phyloP scores from a whole-genome alignment of 2,888 invertebrate species.

The Artemia sinica region DNA sequence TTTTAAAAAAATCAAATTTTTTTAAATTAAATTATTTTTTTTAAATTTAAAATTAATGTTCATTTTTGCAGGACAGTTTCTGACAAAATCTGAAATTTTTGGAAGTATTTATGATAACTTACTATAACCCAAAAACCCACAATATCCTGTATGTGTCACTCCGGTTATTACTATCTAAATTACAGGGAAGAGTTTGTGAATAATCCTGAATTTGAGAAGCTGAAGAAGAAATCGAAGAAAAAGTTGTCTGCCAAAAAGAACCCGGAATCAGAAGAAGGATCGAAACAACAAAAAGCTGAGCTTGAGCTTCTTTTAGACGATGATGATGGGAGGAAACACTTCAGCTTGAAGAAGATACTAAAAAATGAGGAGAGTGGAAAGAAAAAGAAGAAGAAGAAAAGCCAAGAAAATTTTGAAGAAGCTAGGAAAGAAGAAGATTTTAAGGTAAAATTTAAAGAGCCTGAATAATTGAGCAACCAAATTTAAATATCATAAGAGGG shows the following conservation, averaged over 20 bases:
- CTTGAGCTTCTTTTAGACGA: conserved; percentile 49
- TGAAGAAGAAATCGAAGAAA: conserved; percentile 39
- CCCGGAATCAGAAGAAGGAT: conserved; percentile 31
- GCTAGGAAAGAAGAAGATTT: conserved; percentile 39
- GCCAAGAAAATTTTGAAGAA: conserved; percentile 35
- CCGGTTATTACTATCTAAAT: background rate
- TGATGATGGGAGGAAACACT: conserved; percentile 50
- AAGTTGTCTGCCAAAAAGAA: conserved; percentile 28
- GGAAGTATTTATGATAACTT: too few relatives aligned
- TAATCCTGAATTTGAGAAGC: conserved; percentile 18
- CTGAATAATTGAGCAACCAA: too few relatives aligned
- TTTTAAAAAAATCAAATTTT: too few relatives aligned
- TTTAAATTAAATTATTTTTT: too few relatives aligned
- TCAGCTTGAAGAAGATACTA: conserved; percentile 61
- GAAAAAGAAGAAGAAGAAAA: conserved; percentile 28
- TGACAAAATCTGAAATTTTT: too few relatives aligned
- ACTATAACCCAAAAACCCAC: too few relatives aligned
- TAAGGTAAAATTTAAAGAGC: conserved; percentile 26
- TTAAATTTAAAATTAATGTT: too few relatives aligned
- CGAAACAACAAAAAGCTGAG: conserved; percentile 38
- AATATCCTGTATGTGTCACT: too few relatives aligned
- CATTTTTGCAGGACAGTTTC: too few relatives aligned
- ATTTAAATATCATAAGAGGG: too few relatives aligned
- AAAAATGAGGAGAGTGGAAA: conserved; percentile 36
- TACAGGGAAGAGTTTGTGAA: conserved; percentile 18